Conservation (phyloP, 2,113 vertebrate genomes). For the Lipophrys pholis region DNA sequence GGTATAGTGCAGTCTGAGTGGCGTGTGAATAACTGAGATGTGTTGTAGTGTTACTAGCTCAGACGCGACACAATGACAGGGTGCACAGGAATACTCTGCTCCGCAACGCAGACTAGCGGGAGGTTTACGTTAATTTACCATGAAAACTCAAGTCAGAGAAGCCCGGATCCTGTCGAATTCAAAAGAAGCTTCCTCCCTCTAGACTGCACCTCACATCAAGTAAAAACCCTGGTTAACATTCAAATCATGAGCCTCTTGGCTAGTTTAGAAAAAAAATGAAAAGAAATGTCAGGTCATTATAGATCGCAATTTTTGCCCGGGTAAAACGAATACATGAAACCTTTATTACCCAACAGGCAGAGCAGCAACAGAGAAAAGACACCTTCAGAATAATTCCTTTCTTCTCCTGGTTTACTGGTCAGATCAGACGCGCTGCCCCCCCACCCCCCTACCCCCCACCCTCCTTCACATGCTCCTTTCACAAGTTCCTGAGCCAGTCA, state of each 20-base stretch:
- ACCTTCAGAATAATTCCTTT: slow-evolving; percentile 81
- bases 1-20: slow-evolving; percentile 1
- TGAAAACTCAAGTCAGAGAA: slow-evolving; percentile 40
- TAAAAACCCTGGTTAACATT: slow-evolving; percentile 79
- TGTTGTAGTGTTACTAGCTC: slow-evolving; percentile 11
- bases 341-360: slow-evolving; percentile 87
- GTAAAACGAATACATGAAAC: slow-evolving; percentile 88
- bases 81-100: slow-evolving; percentile 28
- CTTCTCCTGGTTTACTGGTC: slow-evolving; percentile 75
- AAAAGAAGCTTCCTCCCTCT: slow-evolving; percentile 62
- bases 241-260: slow-evolving; percentile 78
- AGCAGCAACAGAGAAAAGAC: slow-evolving; percentile 73
- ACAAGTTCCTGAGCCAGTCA: slow-evolving; percentile 77
- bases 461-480: slow-evolving; percentile 47
- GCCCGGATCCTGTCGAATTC: slow-evolving; percentile 58
- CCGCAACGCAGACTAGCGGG: slow-evolving; percentile 10
- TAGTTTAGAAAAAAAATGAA: slow-evolving; percentile 80
- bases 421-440: slow-evolving; percentile 60
- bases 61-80: slow-evolving; percentile 11
- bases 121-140: slow-evolving; percentile 50
- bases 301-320: slow-evolving; percentile 82
- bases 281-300: slow-evolving; percentile 87
- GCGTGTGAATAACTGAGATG: slow-evolving; percentile 11
- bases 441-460: not conserved
- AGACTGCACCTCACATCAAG: slow-evolving; percentile 66